Percentiles rank a stretch among this genome's conserved stretches.
Conservation (phyloP, 2,113 vertebrate genomes). For the Solenodon paradoxus region DNA sequence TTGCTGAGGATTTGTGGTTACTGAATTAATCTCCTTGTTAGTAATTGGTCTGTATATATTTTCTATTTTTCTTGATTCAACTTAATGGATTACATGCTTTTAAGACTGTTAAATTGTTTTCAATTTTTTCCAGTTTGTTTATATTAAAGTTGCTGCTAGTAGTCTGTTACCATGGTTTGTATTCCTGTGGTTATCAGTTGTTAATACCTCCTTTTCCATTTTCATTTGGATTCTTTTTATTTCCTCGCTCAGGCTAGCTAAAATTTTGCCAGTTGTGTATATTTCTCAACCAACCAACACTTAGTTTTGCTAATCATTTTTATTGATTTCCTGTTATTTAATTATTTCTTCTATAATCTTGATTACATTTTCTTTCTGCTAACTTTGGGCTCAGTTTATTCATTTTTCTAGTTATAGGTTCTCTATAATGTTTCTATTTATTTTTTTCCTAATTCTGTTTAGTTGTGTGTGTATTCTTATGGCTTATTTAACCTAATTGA, state of each 20-base stretch:
- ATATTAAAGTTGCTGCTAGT: background rate
- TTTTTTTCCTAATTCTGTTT: background rate
- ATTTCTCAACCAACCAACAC: too few relatives aligned
- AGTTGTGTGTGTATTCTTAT: background rate
- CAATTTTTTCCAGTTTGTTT: background rate
- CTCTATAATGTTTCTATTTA: background rate
- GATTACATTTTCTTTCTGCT: too few relatives aligned
- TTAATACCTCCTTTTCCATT: background rate
- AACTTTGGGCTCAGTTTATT: background rate
- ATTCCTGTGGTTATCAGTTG: background rate
- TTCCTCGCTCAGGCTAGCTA: too few relatives aligned
- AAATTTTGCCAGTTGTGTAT: too few relatives aligned
- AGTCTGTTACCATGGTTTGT: background rate
- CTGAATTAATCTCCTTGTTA: background rate
- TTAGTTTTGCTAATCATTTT: too few relatives aligned
- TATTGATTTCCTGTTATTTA: too few relatives aligned
- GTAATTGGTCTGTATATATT: background rate
- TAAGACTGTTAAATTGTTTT: too few relatives aligned
- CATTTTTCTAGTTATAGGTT: background rate
- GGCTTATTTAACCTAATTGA: background rate
- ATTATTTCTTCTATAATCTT: too few relatives aligned
- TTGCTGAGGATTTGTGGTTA: background rate
- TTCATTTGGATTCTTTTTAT: background rate
- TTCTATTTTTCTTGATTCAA: background rate
- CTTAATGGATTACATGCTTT: background rate